Conservation (phyloP, 64 coral and sea anemone species). For the Astreopora myriophthalma region DNA sequence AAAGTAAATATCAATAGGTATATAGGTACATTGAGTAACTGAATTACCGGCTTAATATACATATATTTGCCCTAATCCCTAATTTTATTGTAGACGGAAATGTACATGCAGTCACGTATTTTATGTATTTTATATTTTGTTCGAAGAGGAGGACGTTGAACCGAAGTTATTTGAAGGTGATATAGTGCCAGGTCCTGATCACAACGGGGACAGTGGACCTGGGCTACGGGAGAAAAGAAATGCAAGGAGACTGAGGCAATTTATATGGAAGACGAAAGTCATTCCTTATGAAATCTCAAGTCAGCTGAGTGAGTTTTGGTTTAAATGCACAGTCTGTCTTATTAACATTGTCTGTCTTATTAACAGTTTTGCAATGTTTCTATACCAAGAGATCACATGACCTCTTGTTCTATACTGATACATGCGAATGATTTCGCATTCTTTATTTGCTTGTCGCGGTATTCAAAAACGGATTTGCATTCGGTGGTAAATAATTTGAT, state of each 20-base stretch:
- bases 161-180: constrained; percentile 62
- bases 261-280: constrained; percentile 43
- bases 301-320: not conserved
- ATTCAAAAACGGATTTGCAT: no score
- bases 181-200: not conserved
- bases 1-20: not conserved
- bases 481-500: no score
- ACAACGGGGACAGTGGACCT: not conserved
- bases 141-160: not conserved
- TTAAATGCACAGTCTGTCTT: not conserved
- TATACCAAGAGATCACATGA: no score
- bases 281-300: constrained; percentile 59
- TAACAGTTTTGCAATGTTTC: no score
- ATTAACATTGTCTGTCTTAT: no score
- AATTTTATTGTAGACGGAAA: no score
- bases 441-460: no score
- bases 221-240: constrained; percentile 52
- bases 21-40: not conserved
- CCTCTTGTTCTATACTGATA: no score
- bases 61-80: no score
- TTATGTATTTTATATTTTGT: not conserved
- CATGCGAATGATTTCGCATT: no score
- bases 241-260: constrained; percentile 3
- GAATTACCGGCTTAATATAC: no score
- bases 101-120: not conserved